Percentiles rank a stretch among this genome's conserved stretches.
These are phyloP conservation scores for Cosmia pyralina DNA, from an alignment of 2,888 invertebrate genomes.

Conservation along the genomic window DNA sequence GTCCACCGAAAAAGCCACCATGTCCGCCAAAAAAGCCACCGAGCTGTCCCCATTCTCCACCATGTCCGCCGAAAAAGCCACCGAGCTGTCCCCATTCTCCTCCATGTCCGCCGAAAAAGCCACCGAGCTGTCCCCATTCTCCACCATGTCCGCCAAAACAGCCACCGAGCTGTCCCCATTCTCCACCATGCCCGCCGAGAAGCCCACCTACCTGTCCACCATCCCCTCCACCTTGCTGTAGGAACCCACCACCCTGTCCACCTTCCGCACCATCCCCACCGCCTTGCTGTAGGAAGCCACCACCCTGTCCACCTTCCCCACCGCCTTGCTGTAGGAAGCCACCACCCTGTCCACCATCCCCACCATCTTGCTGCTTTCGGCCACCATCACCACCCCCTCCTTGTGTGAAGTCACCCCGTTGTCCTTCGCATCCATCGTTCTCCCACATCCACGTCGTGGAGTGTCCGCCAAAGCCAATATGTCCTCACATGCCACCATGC, in stretches of 20 bases:
- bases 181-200: slow-evolving; percentile 6
- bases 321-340: neutral
- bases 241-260: too few species aligned
- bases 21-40: neutral
- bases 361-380: neutral
- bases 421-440: slow-evolving; percentile 16
- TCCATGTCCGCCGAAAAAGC: slow-evolving; percentile 1
- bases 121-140: neutral
- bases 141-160: slow-evolving; percentile 12
- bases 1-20: too few species aligned
- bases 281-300: too few species aligned
- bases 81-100: neutral
- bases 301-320: neutral
- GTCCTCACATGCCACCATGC: slow-evolving; percentile 7
- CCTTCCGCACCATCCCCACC: neutral
- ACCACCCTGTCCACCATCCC: neutral
- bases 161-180: neutral
- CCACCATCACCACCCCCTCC: slow-evolving; percentile 1
- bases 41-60: neutral
- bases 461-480: slow-evolving; percentile 10
- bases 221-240: slow-evolving; percentile 19
- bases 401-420: neutral
- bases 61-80: neutral
- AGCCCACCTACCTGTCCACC: neutral
- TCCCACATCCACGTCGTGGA: slow-evolving; percentile 9